Base-by-base conservation (phyloP, 2,113 vertebrate genomes). In the Octodon degus region DNA sequence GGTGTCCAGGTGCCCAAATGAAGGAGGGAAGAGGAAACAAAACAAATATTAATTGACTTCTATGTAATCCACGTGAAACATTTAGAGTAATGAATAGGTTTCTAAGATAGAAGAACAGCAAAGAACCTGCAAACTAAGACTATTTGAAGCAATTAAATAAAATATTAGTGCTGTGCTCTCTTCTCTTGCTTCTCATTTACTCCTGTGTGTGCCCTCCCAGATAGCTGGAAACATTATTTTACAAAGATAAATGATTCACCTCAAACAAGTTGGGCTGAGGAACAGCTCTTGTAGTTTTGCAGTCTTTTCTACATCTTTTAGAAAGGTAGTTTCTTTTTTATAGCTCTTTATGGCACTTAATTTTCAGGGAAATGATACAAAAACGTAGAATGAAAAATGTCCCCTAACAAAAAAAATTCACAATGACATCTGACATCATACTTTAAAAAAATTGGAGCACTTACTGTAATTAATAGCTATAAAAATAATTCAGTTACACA, bases 401-500 rank as follows among this genome's bases (percentile, higher is more conserved):
- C 3, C 22, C 70, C 25, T 30, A 53, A 82, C 8, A 86, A 55
- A 2, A 2, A 80, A 65, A 22, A 67, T 47, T 90, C n/a, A 65
- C 83, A 37, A 82, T 43, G 65, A 55, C 62, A 87, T 50, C 81
- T 91, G 7, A 65, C 93, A 70, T 53, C 30, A 74, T 14, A 55
- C 62, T 80, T 93, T 63, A 43, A 82, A 58, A 47, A 47, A 68
- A 89, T 80, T 5, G 76, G 83, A 92, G 12, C 88, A 55, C n/a
- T 89, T 89, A 90, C 8, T 53, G 53, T 91, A 79, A 72, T 88
- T 34, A 80, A 24, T 55, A 94, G 74, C 37, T 67, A 58, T 32
- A 81, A 94, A 95, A 97, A 58, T 76, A 94, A 94, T 20, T 84
- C 77, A 70, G 22, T 95, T 84, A 65, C 40, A 91, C 70, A 40